Base-by-base conservation (phyloP, 1,140 invertebrate genomes). In the Gryon sp. region DNA sequence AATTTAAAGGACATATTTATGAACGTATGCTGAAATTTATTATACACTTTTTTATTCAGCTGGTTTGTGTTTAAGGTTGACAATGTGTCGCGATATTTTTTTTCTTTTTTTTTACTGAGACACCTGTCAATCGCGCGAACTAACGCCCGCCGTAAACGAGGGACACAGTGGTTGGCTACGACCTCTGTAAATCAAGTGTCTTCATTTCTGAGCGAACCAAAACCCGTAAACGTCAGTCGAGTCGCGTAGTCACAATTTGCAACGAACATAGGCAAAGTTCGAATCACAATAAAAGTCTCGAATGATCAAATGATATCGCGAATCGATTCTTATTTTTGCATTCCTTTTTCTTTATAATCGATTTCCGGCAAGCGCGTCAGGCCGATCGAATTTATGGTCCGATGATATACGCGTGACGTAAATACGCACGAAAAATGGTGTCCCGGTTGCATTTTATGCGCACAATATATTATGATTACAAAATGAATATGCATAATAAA, bases 141-240 rank as follows among this genome's bases (percentile, higher is more conserved):
- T 70, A 66, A 81, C 55, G 40, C 36, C 43, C 36, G 52, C 53
- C 52, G 62, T 78, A 80, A 82, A 80, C 66, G 66, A 65, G 63
- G 9, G 22, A 28, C 55, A 45, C 62, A 73, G 53, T 77, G 32
- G 30, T 32, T 43, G 34, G 50, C 4, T 70, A 80, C 76, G 75
- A 78, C 78, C 79, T 72, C 79, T 73, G 70, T 84, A 84, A 84
- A 86, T 84, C 83, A 85, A 77, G 65, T 46, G 68, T 78, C 80
- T 76, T 80, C 60, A 57, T 76, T 65, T 74, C 57, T 83, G 80
- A 84, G 72, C 53, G 50, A n/a, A n/a, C 66, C 45, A 57, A 68
- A 65, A 48, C 59, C 63, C 76, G 75, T 87, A 86, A 87, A 86
- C 36, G 82, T 72, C 78, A 72, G 50, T 48, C n/a, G 52, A 26